These are phyloP conservation scores for Callithrix jacchus DNA, from an alignment of 2,113 vertebrate genomes.

Conservation along the genomic window DNA sequence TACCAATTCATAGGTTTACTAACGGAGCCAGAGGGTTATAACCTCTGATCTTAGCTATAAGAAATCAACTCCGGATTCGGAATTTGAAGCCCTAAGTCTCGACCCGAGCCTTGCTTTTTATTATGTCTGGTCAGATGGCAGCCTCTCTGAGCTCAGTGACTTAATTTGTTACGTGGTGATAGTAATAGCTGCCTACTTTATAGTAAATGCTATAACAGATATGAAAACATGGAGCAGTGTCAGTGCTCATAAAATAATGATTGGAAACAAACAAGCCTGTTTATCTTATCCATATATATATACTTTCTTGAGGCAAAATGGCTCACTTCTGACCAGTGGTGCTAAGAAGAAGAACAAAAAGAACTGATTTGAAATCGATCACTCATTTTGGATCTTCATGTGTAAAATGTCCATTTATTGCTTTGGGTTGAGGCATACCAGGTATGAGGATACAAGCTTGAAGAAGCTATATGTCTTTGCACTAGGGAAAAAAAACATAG, in stretches of 20 bases:
- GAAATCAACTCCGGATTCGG: neutral
- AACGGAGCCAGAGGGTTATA: neutral
- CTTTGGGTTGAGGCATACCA: neutral
- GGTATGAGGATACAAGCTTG: neutral
- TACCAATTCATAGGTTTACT: neutral
- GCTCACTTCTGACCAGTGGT: neutral
- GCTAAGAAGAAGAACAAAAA: neutral
- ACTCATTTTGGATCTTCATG: neutral
- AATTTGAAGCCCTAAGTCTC: neutral
- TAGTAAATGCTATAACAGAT: neutral
- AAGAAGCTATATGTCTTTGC: neutral
- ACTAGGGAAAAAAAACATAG: neutral
- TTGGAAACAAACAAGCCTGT: neutral
- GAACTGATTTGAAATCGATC: neutral
- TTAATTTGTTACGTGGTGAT: neutral
- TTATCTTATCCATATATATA: neutral
- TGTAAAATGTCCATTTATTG: neutral
- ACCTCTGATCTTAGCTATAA: neutral
- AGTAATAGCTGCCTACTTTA: neutral
- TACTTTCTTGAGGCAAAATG: neutral
- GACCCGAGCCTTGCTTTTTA: neutral
- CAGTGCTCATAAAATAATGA: neutral
- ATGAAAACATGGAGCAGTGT: neutral
- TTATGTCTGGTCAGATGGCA: neutral
- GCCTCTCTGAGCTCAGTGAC: neutral